A percentile compares a stretch with the other conserved stretches of the same genome.
Evolutionary conservation across 2,888 invertebrate species (phyloP).

Genomic region (Polylopha cassiicola): DNA sequence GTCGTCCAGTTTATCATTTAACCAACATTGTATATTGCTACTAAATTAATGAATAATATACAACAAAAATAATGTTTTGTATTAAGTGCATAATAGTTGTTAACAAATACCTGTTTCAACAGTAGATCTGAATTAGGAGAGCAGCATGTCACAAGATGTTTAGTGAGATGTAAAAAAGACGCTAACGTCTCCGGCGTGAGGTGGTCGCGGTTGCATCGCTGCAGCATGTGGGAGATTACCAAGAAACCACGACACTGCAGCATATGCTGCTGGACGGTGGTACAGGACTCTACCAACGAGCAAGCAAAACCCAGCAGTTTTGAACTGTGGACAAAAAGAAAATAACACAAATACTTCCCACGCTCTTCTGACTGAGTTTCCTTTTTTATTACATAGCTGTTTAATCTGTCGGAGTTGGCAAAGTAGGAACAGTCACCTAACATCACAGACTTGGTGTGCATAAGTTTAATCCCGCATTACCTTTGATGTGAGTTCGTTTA

Average conservation of each 20-base stretch:
- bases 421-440: conserved; percentile 4
- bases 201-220: conserved; percentile 94
- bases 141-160: conserved; percentile 94
- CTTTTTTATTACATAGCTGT: no score
- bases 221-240: conserved; percentile 97
- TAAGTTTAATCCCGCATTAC: conserved; percentile 33
- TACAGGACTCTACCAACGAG: conserved; percentile 96
- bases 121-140: conserved; percentile 94
- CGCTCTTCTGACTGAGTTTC: no score
- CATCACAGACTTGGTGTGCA: conserved; percentile 29
- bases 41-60: no score
- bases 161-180: conserved; percentile 93
- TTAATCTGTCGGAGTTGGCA: conserved; percentile 3
- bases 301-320: conserved; percentile 98
- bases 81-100: background rate
- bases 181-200: conserved; percentile 95
- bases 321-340: conserved; percentile 80
- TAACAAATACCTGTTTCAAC: conserved; percentile 87
- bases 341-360: background rate
- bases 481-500: conserved; percentile 33
- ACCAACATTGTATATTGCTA: no score
- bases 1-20: no score
- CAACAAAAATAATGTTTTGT: no score
- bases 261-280: conserved; percentile 99
- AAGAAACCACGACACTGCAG: conserved; percentile 99